Conservation (phyloP, 1,140 invertebrate species). For the Megalopta genalis region DNA sequence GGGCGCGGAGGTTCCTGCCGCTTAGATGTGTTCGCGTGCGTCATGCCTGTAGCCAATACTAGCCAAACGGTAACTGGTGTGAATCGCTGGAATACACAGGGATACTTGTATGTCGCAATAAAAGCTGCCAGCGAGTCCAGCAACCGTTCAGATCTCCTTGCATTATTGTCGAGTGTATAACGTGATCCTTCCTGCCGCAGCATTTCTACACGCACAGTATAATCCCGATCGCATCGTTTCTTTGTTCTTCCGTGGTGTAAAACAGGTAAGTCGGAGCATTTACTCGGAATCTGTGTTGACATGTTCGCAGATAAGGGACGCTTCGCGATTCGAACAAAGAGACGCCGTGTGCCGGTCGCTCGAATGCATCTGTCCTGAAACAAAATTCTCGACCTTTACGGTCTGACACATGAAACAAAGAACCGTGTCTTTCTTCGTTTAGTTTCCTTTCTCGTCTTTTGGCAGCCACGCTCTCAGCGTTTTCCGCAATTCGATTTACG, state of each 20-base stretch:
- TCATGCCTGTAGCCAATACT: constrained; percentile 33
- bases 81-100: constrained; percentile 32
- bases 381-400: not conserved
- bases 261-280: constrained; percentile 31
- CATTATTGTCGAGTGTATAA: constrained; percentile 43
- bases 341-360: constrained; percentile 5
- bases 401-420: constrained; percentile 18
- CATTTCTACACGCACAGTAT: constrained; percentile 3
- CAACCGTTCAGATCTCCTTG: constrained; percentile 53
- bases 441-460: too few relatives aligned
- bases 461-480: not conserved
- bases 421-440: not conserved
- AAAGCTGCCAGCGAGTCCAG: constrained; percentile 60
- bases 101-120: constrained; percentile 56
- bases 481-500: constrained; percentile 26
- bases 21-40: constrained; percentile 2
- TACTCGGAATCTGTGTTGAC: not conserved
- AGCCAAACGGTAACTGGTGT: constrained; percentile 21
- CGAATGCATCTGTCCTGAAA: not conserved
- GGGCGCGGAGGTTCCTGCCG: constrained; percentile 9
- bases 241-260: constrained; percentile 12
- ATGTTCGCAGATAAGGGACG: constrained; percentile 13
- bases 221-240: not conserved
- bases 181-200: constrained; percentile 22
- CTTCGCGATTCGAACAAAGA: constrained; percentile 24